These are phyloP conservation scores for Synanceia verrucosa DNA, from an alignment of 2,797 vertebrate species.

Conservation along the genomic window DNA sequence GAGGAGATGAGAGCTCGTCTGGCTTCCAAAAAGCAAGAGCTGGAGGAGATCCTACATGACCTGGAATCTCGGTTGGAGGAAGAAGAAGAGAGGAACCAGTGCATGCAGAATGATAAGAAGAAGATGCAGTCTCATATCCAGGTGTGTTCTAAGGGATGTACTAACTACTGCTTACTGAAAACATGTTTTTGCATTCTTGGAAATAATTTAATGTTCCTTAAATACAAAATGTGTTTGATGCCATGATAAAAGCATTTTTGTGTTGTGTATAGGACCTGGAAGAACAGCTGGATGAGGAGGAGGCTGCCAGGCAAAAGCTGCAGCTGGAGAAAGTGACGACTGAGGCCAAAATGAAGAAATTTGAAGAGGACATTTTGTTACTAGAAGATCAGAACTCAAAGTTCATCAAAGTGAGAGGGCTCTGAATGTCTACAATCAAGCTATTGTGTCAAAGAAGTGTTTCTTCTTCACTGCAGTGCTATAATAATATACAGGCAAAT, in stretches of 20 bases:
- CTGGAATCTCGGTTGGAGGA: constrained; percentile 97
- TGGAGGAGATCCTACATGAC: constrained; percentile 98
- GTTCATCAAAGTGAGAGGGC: constrained; percentile 88
- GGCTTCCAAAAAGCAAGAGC: constrained; percentile 95
- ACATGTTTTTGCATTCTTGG: not conserved
- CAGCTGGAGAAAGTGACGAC: constrained; percentile 98
- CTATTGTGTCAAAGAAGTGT: not conserved
- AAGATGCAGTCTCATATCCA: constrained; percentile 98
- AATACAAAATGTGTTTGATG: not conserved
- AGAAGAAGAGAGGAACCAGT: constrained; percentile 94
- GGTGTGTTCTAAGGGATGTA: constrained; percentile 72
- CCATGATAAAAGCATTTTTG: not conserved
- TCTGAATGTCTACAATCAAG: not conserved
- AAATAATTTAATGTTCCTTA: not conserved
- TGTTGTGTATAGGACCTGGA: constrained; percentile 90
- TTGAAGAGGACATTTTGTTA: constrained; percentile 94
- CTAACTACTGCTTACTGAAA: not conserved
- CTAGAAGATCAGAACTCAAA: constrained; percentile 98
- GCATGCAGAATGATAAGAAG: constrained; percentile 95
- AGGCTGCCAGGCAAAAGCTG: constrained; percentile 95
- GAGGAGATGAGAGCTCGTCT: constrained; percentile 98
- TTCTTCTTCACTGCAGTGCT: not conserved
- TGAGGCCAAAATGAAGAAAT: constrained; percentile 98
- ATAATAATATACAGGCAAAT: not conserved
- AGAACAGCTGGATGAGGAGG: constrained; percentile 97